Base-by-base conservation (phyloP, 2,113 vertebrate genomes). In the Microtus montanus region DNA sequence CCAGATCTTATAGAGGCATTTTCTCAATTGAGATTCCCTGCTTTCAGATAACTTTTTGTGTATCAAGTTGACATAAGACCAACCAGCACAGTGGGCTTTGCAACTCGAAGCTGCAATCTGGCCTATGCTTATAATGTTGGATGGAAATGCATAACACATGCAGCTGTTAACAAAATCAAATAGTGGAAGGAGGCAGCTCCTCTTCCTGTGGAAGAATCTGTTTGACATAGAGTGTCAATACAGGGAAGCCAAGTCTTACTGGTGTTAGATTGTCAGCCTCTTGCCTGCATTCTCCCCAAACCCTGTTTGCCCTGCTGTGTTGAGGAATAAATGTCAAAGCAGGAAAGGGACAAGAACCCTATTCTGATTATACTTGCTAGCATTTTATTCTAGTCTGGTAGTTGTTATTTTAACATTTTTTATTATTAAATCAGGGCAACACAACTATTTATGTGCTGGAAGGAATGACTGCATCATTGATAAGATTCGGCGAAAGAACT, bases 391-490 rank as follows among this genome's bases (percentile, higher is more conserved):
- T 85, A 61, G 41, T 58, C 20, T 54, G 19, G 26, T 70, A 22
- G 7, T 82, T n/a, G 93, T 89, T 82, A 28, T 97, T 91, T 97
- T 93, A 96, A 97, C 95, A 85, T 70, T 52, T 49, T 95, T 96
- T 98, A 93, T 97, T 97, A 66, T 97, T 95, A 75, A 75, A 98
- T 97, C 97, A 99, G 99, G 99, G 97, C 99, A 99, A 98, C 99
- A 99, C 98, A 99, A 99, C 98, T 99, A 99, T 98, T 99, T 99
- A 97, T 99, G 99, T 97, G 99, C 99, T 30, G 99, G 99, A 93
- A 99, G 99, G 97, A 99, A 99, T 52, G 99, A 99, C 98, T 99
- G 99, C 95, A 99, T 99, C 98, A 99, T 99, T 97, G 99, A 99
- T 98, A 99, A 99, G 98, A 99, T 99, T 98, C 99, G 99, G 82